Evolutionary conservation across 2,113 vertebrate genomes (phyloP), one percentile per base, ranked within the genome.

Genomic region (Grallaria varia): DNA sequence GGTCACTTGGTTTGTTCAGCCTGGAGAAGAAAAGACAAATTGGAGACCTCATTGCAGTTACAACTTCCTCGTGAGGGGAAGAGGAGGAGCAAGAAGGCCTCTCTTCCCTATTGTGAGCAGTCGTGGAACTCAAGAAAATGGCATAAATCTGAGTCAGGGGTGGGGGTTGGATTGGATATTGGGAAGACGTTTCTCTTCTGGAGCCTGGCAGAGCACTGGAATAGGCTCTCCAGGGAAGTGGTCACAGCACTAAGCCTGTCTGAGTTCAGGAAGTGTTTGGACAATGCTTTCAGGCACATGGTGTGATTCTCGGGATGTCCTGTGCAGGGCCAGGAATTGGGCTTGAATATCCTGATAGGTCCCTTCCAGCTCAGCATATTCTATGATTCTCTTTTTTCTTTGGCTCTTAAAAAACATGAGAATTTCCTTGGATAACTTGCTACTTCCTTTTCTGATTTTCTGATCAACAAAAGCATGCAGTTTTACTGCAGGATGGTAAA

Each of bases 401-500:
- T 62, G 59, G 39, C n/a, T 80, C 24, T 68, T 68, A 58, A 28
- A 72, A 60, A 93, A 91, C 20, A 63, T 5, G 4, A 71, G 12
- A 80, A 55, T 80, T 88, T 74, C 44, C 52, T 92, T 75, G 20
- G 55, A 86, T 92, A 92, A 71, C 22, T 33, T 33, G 5, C 27
- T 47, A 8, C 42, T 77, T 60, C 31, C 83, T 89, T 90, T 74
- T 76, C 35, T 42, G 23, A 52, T 71, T 74, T 88, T 93, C 72
- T 84, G 72, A n/a, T 69, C 22, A 77, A 27, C 24, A 52, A 56
- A 78, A 91, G 12, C 52, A 39, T 35, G 25, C 22, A 42, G 55
- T 71, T 90, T 96, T 86, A 59, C 42, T 88, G 68, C 49, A 84
- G 68, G n/a, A 63, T 78, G 42, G 56, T 72, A 89, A 94, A 75